Evolutionary conservation across 2,888 invertebrate species (phyloP), one percentile per base, ranked within the genome.

Genomic region (Imbricaverruca yamaguchii): DNA sequence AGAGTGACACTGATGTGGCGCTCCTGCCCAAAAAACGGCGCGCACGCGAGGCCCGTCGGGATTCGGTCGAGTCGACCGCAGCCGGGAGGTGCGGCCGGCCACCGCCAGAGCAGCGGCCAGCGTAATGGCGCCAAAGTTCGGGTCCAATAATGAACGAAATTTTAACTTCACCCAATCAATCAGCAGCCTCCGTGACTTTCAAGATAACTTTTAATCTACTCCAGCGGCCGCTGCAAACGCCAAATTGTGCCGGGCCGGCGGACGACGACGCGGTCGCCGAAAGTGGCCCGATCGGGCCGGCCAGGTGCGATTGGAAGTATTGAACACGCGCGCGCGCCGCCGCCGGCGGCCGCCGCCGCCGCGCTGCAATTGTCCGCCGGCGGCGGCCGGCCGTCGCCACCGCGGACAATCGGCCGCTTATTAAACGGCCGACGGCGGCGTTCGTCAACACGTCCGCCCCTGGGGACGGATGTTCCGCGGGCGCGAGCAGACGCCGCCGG

Each of bases 141-240:
- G 4, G 18, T 21, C 65, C 53, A 74, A 74, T 53, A 74, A 74
- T 74, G 74, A 53, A 21, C 3, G 74, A 53, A 55, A 55, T 74
- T 74, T 55, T 55, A 74, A 74, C 74, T 74, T 74, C 55, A 53
- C n/a, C 55, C 55, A 55, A 74, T 74, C 74, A 74, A 74, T 74
- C 74, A 74, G 74, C 55, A 13, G 74, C 21, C 21, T 2, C 55
- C 3, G 74, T 21, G 74, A 55, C 55, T 74, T 74, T 74, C 21
- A 53, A 55, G 74, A 74, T 74, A 74, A 74, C 53, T 74, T 74
- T 53, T 74, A 74, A 74, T 74, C 55, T 74, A 74, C 74, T 74
- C 15, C 39, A 23, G 39, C 11, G 55, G 53, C 74, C 74, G 55
- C 74, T 53, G 55, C 53, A 53, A 55, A 21, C 15, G 74, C 21